Evolutionary conservation across 2,888 invertebrate genomes (phyloP).

Genomic region (Pammene fasciana): DNA sequence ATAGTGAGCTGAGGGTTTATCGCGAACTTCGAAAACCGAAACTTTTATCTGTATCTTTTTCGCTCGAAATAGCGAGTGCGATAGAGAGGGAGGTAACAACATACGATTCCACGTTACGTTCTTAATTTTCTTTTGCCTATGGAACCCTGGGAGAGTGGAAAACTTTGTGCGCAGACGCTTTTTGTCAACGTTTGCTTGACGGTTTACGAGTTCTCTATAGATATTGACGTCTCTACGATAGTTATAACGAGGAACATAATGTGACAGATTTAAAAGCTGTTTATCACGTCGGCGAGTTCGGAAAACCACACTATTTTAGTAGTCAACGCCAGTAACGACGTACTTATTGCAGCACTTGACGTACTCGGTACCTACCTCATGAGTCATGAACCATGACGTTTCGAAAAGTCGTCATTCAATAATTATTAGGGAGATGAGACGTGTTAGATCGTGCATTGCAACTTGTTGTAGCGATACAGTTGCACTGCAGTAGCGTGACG

Average conservation of each 20-base stretch:
- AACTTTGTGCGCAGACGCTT: not conserved
- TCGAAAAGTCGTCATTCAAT: too few relatives aligned
- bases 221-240: not conserved
- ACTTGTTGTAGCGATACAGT: too few relatives aligned
- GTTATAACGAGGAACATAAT: conserved; percentile 4
- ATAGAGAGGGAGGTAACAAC: too few relatives aligned
- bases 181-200: conserved; percentile 7
- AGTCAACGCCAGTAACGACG: not conserved
- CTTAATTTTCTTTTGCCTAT: not conserved
- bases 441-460: too few relatives aligned
- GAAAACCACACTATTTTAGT: not conserved
- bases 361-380: not conserved
- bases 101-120: not conserved
- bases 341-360: not conserved
- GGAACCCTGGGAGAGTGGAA: not conserved
- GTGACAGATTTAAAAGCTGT: not conserved
- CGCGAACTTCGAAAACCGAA: too few relatives aligned
- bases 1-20: too few relatives aligned
- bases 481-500: too few relatives aligned
- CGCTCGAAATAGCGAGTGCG: too few relatives aligned
- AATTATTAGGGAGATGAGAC: too few relatives aligned
- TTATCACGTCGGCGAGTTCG: not conserved
- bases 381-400: too few relatives aligned
- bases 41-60: too few relatives aligned
- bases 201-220: conserved; percentile 9